phyloP scores from a whole-genome alignment of 2,888 invertebrate genomes.

The Tanytarsus gracilentus region DNA sequence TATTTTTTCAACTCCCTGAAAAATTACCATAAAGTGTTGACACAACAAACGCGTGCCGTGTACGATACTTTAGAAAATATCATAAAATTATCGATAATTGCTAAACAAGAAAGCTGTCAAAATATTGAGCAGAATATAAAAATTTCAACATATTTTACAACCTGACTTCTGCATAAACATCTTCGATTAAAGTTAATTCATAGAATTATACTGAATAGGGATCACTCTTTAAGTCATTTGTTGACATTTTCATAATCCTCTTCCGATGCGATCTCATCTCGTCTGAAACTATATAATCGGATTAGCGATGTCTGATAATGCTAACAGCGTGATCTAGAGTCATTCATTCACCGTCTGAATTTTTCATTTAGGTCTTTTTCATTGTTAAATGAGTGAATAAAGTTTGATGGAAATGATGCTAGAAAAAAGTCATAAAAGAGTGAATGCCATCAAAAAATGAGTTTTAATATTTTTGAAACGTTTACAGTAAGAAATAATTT shows the following conservation, averaged over 20 bases:
- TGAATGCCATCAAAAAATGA: too few species aligned
- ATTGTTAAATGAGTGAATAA: too few species aligned
- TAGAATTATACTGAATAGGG: constrained; percentile 3
- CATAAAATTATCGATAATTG: too few species aligned
- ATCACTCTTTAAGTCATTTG: constrained; percentile 27
- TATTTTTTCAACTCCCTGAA: background rate
- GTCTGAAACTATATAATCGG: constrained; percentile 18
- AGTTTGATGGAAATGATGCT: too few species aligned
- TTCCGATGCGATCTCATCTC: background rate
- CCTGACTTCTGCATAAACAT: constrained; percentile 11
- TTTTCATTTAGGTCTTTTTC: too few species aligned
- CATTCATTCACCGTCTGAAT: too few species aligned
- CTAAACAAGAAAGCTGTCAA: constrained; percentile 29
- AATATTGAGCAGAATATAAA: constrained; percentile 10
- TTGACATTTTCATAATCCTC: constrained; percentile 27
- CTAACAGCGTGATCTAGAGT: too few species aligned
- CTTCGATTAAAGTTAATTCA: background rate
- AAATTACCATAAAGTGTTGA: constrained; percentile 29
- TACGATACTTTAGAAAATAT: too few species aligned
- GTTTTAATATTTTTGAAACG: too few species aligned
- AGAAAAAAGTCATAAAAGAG: too few species aligned
- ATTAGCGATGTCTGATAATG: constrained; percentile 26
- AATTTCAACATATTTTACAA: constrained; percentile 25
- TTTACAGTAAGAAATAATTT: too few species aligned
- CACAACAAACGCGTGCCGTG: constrained; percentile 23